phyloP scores from a whole-genome alignment of 2,113 vertebrate species.

The Stictonetta naevosa region DNA sequence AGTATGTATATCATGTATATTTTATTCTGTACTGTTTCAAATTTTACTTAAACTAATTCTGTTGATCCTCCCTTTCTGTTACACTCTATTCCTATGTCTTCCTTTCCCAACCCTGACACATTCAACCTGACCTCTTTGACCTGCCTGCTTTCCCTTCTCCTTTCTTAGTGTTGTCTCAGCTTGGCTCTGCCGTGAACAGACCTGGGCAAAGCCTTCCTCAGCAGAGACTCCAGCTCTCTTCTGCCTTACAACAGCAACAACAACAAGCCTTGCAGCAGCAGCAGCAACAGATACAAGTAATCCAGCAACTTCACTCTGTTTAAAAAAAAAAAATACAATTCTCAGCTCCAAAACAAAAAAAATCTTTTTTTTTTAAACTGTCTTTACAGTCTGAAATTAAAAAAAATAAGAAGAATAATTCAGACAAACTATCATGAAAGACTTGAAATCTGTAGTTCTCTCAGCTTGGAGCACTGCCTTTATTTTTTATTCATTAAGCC shows the following conservation, averaged over 20 bases:
- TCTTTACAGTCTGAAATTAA: background rate
- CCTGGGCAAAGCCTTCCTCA: constrained; percentile 92
- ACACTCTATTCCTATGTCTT: constrained; percentile 73
- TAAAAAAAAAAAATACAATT: constrained; percentile 60
- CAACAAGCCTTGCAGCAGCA: constrained; percentile 83
- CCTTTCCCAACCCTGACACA: constrained; percentile 66
- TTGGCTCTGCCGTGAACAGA: constrained; percentile 96
- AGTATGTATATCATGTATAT: constrained; percentile 35
- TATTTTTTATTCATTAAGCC: constrained; percentile 65
- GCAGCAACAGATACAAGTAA: constrained; percentile 98
- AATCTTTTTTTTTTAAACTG: background rate
- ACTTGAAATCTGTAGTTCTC: constrained; percentile 8
- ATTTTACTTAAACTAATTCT: constrained; percentile 80
- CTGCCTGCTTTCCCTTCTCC: constrained; percentile 79
- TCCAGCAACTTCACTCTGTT: constrained; percentile 88
- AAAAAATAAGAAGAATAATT: background rate
- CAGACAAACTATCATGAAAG: background rate
- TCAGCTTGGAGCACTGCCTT: constrained; percentile 76
- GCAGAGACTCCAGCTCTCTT: constrained; percentile 92
- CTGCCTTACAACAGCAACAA: constrained; percentile 83
- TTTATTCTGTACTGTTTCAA: constrained; percentile 59
- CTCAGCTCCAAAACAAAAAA: constrained; percentile 71
- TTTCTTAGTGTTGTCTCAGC: constrained; percentile 95
- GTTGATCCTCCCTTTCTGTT: constrained; percentile 77
- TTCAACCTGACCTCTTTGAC: constrained; percentile 68